Evolutionary conservation across 2,797 vertebrate genomes (phyloP), one percentile per base, ranked within the genome.

Genomic region (Leucoraja ocellata): DNA sequence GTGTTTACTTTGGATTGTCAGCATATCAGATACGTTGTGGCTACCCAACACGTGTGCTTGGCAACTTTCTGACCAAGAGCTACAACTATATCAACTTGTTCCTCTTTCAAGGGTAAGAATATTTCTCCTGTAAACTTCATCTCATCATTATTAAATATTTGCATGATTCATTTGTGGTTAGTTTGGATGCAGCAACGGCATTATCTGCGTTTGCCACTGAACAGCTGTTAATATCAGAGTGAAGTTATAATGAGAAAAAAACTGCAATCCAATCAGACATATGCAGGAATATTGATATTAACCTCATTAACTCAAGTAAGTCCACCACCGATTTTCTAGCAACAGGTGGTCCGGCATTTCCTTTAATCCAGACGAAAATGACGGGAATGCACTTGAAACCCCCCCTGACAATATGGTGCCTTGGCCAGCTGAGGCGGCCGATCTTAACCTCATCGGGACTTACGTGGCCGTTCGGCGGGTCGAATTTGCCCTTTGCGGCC

Each of bases 21-120:
- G 99, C 99, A 36, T 99, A 99, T 97, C 99, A 99, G 96, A 99
- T 99, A 95, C 98, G 99, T 94, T 99, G 99, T 0, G 99, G 99
- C 93, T 99, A 99, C 95, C 99, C 99, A 71, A 99, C 99, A 23
- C 97, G 99, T 1, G 98, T 99, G 93, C 98, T 99, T 93, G 99
- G 99, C 88, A 99, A 99, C 97, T 99, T 99, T 96, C 98, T 99
- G 95, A 99, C 99, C 84, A 99, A 99, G 96, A 99, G 98, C 96
- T 99, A 99, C 95, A 99, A 99, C 95, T 99, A 99, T 4, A 97
- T 98, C 96, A 99, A 99, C 96, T 97, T 99, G 93, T 99, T 99
- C 96, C 97, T 99, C 94, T 99, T 99, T 95, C 99, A 99, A 96
- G 99, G 99, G 99, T 99, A 96, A 98, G 98, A 95, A 81, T 39